Base-by-base conservation (phyloP, 2,797 vertebrate species). In the Epinephelus coioides region DNA sequence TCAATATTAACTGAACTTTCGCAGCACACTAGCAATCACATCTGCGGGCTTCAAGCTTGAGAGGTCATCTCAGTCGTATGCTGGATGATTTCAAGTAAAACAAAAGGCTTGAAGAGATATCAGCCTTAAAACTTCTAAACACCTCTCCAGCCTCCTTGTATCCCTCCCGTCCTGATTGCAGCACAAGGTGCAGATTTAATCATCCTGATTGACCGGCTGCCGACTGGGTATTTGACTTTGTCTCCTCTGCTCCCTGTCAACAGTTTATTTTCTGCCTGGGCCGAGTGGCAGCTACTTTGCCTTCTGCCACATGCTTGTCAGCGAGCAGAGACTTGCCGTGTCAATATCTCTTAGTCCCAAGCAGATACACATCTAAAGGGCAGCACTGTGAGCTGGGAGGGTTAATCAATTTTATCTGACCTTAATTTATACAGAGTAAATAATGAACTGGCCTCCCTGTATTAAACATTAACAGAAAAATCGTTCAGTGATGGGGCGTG, bases 381-480 rank as follows among this genome's bases (percentile, higher is more conserved):
- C 87, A 90, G 66, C 69, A 27, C 51, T 44, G 68, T 80, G 86
- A 87, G 76, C 79, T 72, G 51, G 55, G 73, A 72, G 78, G 79
- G 79, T 80, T 90, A 89, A 94, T 94, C 93, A 92, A 93, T 92
- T 91, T 73, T 60, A 89, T 91, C 79, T 89, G 86, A 92, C 85
- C 88, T 90, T 90, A 92, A 94, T 93, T 92, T 93, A 93, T 87
- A 85, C 90, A 75, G 86, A 86, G 93, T 92, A 94, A 94, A 94
- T 93, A 92, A 94, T 94, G 91, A 90, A 93, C 62, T 87, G 69
- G 34, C 78, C 72, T 69, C 61, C 81, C 70, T 88, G 86, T 91
- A 88, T 91, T 84, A 91, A 90, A 89, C 90, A 86, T 87, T 81
- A 71, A 90, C 62, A 85, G 79, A 70, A 60, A 85, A 86, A 88